Conservation (phyloP, 2,113 vertebrate genomes). For the Bos javanicus region DNA sequence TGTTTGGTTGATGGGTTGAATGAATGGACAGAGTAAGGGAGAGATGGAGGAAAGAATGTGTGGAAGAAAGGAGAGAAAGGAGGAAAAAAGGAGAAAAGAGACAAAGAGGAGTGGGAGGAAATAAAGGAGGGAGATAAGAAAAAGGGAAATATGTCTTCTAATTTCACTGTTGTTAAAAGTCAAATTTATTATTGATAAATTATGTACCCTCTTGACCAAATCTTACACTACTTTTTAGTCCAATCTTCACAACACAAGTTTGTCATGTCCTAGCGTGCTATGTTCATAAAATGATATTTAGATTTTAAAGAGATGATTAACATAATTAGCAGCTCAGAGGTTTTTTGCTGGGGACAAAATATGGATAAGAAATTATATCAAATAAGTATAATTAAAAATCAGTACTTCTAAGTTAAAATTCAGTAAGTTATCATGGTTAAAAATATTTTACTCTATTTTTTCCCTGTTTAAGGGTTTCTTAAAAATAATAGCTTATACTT, state of each 20-base stretch:
- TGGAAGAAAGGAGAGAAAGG: not conserved
- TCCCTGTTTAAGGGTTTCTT: not conserved
- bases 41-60: not conserved
- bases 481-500: not conserved
- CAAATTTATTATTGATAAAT: not conserved
- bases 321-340: not conserved
- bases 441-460: not conserved
- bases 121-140: not conserved
- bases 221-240: not conserved
- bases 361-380: not conserved
- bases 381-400: conserved; percentile 1
- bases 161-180: conserved; percentile 12
- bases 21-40: not conserved
- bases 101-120: not conserved
- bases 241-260: not conserved
- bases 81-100: not conserved
- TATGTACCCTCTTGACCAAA: not conserved
- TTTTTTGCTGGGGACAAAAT: not conserved
- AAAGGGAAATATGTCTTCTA: not conserved
- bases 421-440: not conserved
- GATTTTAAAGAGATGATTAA: not conserved
- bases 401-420: not conserved
- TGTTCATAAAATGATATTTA: not conserved
- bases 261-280: not conserved
- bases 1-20: not conserved